Evolutionary conservation across 2,888 invertebrate species (phyloP).

Genomic region (Amiota communis): DNA sequence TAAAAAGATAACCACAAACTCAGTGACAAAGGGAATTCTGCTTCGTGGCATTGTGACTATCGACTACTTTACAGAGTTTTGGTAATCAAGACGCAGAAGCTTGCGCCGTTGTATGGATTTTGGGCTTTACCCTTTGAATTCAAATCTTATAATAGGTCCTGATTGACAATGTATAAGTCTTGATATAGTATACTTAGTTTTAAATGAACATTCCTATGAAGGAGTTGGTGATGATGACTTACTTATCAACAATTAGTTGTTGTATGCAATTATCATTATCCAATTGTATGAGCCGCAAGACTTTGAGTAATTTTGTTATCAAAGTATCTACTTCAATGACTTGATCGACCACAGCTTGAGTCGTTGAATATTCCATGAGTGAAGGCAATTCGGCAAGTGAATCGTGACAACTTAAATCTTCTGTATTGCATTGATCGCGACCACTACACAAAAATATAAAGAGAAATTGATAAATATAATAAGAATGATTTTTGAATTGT

Average conservation of each 20-base stretch:
- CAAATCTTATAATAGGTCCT: too few species aligned
- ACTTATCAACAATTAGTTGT: conserved; percentile 80
- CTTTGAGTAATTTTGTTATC: conserved; percentile 82
- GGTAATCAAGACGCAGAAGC: too few species aligned
- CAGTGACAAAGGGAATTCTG: too few species aligned
- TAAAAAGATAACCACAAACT: too few species aligned
- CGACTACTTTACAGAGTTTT: too few species aligned
- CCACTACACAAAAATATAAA: conserved; percentile 28
- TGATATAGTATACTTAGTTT: too few species aligned
- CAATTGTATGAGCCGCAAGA: conserved; percentile 81
- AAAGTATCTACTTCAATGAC: conserved; percentile 84
- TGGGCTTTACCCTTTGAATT: too few species aligned
- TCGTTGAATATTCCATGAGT: conserved; percentile 75
- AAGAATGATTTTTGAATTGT: background rate
- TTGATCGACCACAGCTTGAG: conserved; percentile 80
- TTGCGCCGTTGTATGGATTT: too few species aligned
- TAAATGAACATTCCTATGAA: too few species aligned
- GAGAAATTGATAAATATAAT: background rate
- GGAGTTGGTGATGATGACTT: conserved; percentile 50
- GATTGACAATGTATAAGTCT: too few species aligned
- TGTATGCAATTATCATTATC: conserved; percentile 81
- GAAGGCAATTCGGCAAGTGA: conserved; percentile 74
- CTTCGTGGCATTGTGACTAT: too few species aligned
- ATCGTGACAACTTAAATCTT: conserved; percentile 73
- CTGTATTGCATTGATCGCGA: conserved; percentile 68